Evolutionary conservation across 1,140 invertebrate genomes (phyloP), one percentile per base, ranked within the genome.

Genomic region (Tetranychus cinnabarinus): DNA sequence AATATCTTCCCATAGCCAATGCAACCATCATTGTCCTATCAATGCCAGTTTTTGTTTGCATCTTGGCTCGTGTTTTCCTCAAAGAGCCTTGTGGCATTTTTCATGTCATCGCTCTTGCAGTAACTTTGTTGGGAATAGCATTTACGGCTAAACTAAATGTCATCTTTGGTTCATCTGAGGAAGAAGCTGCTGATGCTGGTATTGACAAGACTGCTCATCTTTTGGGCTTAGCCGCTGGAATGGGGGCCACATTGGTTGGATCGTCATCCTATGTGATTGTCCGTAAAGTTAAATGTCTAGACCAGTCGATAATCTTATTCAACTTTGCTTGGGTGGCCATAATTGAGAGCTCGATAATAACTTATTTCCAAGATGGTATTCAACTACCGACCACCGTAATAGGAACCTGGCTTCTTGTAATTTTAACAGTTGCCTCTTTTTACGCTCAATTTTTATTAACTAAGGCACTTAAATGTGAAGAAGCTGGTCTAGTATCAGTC

Each of bases 291-390:
- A 89, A 89, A 71, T 82, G 81, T 3, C 75, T 88, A 54, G 85
- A 89, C 73, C 88, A 85, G 70, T 86, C 84, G 62, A 84, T 89
- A 6, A 86, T 88, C 33, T 86, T 89, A 84, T 82, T 82, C 13
- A 86, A 86, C 70, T 89, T 88, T 75, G 85, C 86, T 64, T 64
- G 67, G 61, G 84, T 88, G 70, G 84, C 85, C 7, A 75, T 90
- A n/a, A 71, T 86, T 13, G 83, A 88, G 69, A 87, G 85, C 1
- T 69, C 86, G 33, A 72, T 82, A 34, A 80, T 86, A 35, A 82
- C 82, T 47, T 81, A 79, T 71, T 79, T 87, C 50, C n/a, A 31
- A 61, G 85, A 84, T 23, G 80, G 81, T 7, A 72, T 88, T 4
- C 85, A 84, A 71, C 77, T 85, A 72, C 85, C 85, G n/a, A 77